These are phyloP conservation scores for Bibio marci DNA, from an alignment of 2,888 invertebrate species.

Conservation along the genomic window DNA sequence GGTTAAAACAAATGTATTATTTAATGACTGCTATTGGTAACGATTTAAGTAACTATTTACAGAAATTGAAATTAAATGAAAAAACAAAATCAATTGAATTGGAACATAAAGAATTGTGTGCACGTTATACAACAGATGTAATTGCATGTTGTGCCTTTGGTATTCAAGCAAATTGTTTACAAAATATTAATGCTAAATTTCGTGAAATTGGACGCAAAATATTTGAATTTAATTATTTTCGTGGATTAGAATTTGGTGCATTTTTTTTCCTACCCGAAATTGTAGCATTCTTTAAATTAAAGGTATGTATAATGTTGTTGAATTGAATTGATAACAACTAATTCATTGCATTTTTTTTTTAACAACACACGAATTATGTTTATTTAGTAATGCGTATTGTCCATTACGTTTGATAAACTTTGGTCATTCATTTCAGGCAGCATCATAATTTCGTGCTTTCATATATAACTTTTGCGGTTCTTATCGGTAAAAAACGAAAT, in stretches of 20 bases:
- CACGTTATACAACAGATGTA: constrained; percentile 22
- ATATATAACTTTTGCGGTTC: too few species aligned
- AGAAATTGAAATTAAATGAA: not conserved
- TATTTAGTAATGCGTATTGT: too few species aligned
- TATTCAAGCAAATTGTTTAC: constrained; percentile 19
- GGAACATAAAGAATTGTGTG: constrained; percentile 21
- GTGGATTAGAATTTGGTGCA: constrained; percentile 18
- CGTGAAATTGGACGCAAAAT: constrained; percentile 16
- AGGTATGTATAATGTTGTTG: constrained; percentile 4
- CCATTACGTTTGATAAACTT: too few species aligned
- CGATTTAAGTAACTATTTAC: constrained; percentile 2
- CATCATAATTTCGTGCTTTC: too few species aligned
- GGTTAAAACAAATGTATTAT: constrained; percentile 26
- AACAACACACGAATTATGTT: too few species aligned
- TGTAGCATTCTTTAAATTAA: constrained; percentile 15
- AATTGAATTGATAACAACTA: not conserved
- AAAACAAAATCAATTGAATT: constrained; percentile 10
- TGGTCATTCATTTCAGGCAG: too few species aligned
- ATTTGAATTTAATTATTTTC: constrained; percentile 13
- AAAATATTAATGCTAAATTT: constrained; percentile 22
- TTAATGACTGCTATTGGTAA: constrained; percentile 19
- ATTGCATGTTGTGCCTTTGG: constrained; percentile 25
- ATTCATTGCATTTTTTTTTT: not conserved
- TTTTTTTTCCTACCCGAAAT: constrained; percentile 23
- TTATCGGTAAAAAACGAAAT: too few species aligned